Conservation (phyloP, 1,140 invertebrate species). For the Orussus abietinus region DNA sequence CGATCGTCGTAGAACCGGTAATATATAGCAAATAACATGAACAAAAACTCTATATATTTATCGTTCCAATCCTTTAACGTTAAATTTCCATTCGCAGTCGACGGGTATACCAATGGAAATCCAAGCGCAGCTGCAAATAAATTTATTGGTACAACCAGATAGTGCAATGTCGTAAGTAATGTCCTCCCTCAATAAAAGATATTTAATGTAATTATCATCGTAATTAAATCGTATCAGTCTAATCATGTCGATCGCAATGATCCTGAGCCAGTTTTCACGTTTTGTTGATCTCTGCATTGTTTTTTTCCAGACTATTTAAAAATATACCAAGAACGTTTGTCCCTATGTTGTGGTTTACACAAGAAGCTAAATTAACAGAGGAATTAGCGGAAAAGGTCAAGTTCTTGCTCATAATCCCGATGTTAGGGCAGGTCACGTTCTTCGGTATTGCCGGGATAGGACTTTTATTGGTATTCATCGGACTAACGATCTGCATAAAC, state of each 20-base stretch:
- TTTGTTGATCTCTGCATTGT: too few relatives aligned
- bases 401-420: slow-evolving; percentile 50
- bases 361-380: slow-evolving; percentile 60
- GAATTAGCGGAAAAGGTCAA: slow-evolving; percentile 58
- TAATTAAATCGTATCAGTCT: too few relatives aligned
- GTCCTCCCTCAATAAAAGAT: slow-evolving; percentile 1
- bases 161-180: slow-evolving; percentile 55
- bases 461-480: slow-evolving; percentile 47
- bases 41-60: slow-evolving; percentile 1
- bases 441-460: slow-evolving; percentile 54
- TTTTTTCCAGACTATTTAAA: slow-evolving; percentile 54
- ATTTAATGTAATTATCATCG: too few relatives aligned
- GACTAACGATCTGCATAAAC: slow-evolving; percentile 34
- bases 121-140: slow-evolving; percentile 69
- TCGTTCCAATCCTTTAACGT: not conserved
- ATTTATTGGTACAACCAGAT: slow-evolving; percentile 62
- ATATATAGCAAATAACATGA: slow-evolving; percentile 26
- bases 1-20: slow-evolving; percentile 69
- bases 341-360: slow-evolving; percentile 74
- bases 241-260: too few relatives aligned
- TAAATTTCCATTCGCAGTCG: slow-evolving; percentile 37
- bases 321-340: slow-evolving; percentile 57
- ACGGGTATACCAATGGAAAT: slow-evolving; percentile 68
- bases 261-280: too few relatives aligned
- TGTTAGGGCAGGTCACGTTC: slow-evolving; percentile 53